Percentiles rank a stretch among this genome's conserved stretches.
Conservation (phyloP, 2,888 invertebrate species). For the Lasioglossum oenotherae region DNA sequence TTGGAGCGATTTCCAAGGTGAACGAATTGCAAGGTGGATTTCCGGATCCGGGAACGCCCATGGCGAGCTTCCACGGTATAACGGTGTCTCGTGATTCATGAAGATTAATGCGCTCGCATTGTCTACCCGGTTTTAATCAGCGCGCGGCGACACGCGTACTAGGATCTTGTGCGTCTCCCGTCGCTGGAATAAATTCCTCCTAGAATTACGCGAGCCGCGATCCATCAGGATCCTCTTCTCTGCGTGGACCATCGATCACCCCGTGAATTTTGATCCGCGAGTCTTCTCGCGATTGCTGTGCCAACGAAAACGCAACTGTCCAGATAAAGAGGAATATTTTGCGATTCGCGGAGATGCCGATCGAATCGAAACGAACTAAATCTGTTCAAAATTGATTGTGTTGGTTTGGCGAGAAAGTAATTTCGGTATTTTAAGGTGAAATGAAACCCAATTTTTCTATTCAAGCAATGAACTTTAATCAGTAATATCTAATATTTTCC, state of each 20-base stretch:
- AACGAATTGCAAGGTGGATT: background rate
- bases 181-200: background rate
- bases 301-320: background rate
- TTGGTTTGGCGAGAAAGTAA: too few relatives aligned
- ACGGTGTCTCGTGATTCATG: conserved; percentile 7
- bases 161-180: background rate
- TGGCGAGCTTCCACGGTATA: background rate
- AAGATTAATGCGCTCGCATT: conserved; percentile 11
- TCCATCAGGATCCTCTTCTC: background rate
- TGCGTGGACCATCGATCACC: background rate
- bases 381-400: too few relatives aligned
- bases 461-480: too few relatives aligned
- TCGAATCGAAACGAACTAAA: too few relatives aligned
- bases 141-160: background rate
- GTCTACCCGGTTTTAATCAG: conserved; percentile 12
- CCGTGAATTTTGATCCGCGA: background rate
- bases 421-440: too few relatives aligned
- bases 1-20: background rate
- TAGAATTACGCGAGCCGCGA: background rate
- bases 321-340: too few relatives aligned
- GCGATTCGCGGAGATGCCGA: too few relatives aligned
- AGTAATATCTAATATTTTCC: too few relatives aligned
- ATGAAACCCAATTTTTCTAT: too few relatives aligned
- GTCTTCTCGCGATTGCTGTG: background rate
- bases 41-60: background rate